Percentiles rank a stretch among this genome's conserved stretches.
phyloP scores from a whole-genome alignment of 2,113 vertebrate genomes.

The Menidia beryllina region DNA sequence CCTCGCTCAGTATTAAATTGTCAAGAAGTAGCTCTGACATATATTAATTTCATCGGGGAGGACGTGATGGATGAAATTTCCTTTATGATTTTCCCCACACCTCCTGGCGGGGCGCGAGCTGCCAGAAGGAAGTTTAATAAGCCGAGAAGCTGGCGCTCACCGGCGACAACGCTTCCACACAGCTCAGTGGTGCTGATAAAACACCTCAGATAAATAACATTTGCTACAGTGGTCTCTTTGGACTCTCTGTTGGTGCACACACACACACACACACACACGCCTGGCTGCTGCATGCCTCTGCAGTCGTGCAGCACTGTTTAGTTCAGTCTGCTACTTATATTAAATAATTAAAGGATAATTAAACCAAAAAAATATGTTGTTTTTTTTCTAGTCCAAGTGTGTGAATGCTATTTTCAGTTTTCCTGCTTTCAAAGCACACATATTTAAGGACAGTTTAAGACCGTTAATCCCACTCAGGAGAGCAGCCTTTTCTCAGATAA shows the following conservation, averaged over 20 bases:
- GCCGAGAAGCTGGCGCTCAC: constrained; percentile 74
- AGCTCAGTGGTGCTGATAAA: constrained; percentile 79
- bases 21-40: constrained; percentile 84
- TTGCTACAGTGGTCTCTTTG: constrained; percentile 72
- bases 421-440: too few species aligned
- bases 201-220: constrained; percentile 81
- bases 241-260: constrained; percentile 33
- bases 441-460: too few species aligned
- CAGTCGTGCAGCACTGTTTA: constrained; percentile 6
- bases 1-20: constrained; percentile 83
- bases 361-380: too few species aligned
- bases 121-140: constrained; percentile 86
- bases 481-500: too few species aligned
- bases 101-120: constrained; percentile 77
- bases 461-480: too few species aligned
- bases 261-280: constrained; percentile 51
- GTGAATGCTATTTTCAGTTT: too few species aligned
- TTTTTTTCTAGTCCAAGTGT: background rate
- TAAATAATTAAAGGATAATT: too few species aligned
- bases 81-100: constrained; percentile 76
- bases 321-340: too few species aligned
- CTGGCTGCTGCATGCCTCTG: constrained; percentile 23
- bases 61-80: constrained; percentile 86
- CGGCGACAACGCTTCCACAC: constrained; percentile 74
- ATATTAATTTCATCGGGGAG: constrained; percentile 87